These are phyloP conservation scores for Ginglymostoma cirratum DNA, from an alignment of 2,113 vertebrate species.

Conservation along the genomic window DNA sequence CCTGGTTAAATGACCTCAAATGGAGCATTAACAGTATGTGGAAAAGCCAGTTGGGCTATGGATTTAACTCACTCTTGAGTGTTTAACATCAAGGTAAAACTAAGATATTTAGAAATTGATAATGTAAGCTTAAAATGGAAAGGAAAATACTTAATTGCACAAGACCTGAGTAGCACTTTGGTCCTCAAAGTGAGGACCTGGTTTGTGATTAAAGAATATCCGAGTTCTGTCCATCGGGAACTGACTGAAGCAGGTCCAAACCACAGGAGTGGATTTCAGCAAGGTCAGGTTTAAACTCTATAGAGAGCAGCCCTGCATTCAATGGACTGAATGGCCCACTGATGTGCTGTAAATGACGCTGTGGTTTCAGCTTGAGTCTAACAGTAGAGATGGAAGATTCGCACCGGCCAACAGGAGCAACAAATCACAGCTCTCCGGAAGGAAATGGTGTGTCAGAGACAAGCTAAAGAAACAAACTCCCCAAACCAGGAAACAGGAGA, in stretches of 20 bases:
- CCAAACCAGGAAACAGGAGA: not conserved
- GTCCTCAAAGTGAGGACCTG: not conserved
- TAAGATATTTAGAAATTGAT: not conserved
- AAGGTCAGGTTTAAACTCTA: not conserved
- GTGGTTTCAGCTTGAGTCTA: not conserved
- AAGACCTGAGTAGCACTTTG: not conserved
- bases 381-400: not conserved
- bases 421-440: conserved; percentile 26
- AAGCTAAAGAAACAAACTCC: not conserved
- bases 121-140: not conserved
- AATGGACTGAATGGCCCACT: too few species aligned
- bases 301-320: too few species aligned
- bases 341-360: not conserved
- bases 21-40: not conserved
- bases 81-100: not conserved
- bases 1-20: not conserved
- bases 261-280: not conserved
- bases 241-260: not conserved
- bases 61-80: not conserved
- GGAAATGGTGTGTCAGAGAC: not conserved
- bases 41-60: not conserved
- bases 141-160: not conserved
- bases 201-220: not conserved
- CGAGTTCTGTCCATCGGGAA: not conserved
- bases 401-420: not conserved